Evolutionary conservation across 2,113 vertebrate genomes (phyloP).

Genomic region (Gallinago undulata): DNA sequence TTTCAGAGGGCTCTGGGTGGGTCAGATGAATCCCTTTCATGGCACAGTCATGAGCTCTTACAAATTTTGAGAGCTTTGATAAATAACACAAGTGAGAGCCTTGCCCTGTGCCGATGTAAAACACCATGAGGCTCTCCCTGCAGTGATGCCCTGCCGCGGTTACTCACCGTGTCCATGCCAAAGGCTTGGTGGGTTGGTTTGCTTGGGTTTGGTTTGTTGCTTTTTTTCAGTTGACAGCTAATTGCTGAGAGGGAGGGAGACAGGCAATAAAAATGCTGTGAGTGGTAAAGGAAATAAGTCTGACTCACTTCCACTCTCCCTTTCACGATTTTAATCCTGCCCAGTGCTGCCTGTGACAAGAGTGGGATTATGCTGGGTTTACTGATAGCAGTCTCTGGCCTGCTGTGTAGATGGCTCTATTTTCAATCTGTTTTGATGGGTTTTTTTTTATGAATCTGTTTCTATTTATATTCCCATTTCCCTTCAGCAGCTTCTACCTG

Average conservation of each 20-base stretch:
- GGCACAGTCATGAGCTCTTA: neutral
- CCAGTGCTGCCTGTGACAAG: neutral
- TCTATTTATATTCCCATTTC: slow-evolving; percentile 19
- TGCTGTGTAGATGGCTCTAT: slow-evolving; percentile 11
- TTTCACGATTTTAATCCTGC: slow-evolving; percentile 47
- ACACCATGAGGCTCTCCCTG: neutral
- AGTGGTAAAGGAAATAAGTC: slow-evolving; percentile 49
- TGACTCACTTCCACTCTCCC: slow-evolving; percentile 55
- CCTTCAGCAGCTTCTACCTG: neutral
- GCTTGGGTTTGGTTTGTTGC: no score
- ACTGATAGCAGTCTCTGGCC: slow-evolving; percentile 6
- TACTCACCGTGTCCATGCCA: neutral
- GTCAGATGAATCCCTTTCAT: neutral
- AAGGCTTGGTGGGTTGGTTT: neutral
- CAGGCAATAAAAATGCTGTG: slow-evolving; percentile 40
- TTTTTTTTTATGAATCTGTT: neutral
- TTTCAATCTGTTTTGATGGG: neutral
- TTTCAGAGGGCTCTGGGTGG: neutral
- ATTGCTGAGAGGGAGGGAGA: neutral
- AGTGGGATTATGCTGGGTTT: slow-evolving; percentile 39
- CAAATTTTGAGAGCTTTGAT: neutral
- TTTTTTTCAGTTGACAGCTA: slow-evolving; percentile 17
- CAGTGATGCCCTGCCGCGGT: neutral
- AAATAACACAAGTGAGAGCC: neutral
- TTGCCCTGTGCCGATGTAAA: neutral